Conservation (phyloP, 2,888 invertebrate species). For the Drosophila picticornis region DNA sequence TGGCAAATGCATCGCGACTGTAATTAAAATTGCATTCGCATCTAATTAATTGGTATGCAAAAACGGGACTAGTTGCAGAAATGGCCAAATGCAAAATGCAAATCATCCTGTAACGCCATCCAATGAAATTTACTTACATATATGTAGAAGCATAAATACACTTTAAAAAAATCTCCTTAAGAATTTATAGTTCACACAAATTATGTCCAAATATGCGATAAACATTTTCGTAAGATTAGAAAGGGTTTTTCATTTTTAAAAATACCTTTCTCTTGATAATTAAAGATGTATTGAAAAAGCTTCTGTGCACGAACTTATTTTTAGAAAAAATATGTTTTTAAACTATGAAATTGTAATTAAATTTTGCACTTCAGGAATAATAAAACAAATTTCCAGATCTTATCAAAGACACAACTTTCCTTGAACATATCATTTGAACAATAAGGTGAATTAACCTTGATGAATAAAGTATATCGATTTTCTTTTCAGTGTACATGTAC, state of each 20-base stretch:
- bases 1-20: constrained; percentile 75
- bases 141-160: background rate
- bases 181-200: background rate
- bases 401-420: too few species aligned
- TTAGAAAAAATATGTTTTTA: background rate
- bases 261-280: background rate
- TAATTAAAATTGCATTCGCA: constrained; percentile 85
- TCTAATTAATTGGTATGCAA: constrained; percentile 84
- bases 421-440: background rate
- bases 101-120: constrained; percentile 62
- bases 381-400: too few species aligned
- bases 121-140: constrained; percentile 41
- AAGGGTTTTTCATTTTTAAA: accelerated
- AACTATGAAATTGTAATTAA: background rate
- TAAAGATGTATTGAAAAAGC: background rate
- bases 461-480: background rate
- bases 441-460: background rate
- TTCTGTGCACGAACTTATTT: too few species aligned
- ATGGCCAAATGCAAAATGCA: constrained; percentile 77
- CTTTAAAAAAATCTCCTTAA: accelerated
- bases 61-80: constrained; percentile 72
- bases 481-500: background rate
- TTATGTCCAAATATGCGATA: background rate
- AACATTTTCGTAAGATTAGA: background rate
- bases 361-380: background rate